Base-by-base conservation (phyloP, 2,113 vertebrate species). In the Hirundichthys speculiger region DNA sequence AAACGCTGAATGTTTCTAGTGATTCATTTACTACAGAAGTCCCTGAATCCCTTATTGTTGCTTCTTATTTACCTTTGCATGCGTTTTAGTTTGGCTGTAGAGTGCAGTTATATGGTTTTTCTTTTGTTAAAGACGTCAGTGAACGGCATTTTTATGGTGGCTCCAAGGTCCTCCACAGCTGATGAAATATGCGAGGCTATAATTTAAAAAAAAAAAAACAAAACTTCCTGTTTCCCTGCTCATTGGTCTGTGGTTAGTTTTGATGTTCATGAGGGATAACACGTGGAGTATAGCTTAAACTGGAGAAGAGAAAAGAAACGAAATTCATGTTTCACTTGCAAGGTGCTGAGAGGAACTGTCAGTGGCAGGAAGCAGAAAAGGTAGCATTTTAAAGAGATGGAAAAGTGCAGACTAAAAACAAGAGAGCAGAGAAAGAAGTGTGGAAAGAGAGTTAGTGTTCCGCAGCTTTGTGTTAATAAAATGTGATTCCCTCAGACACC, bases 291-390 rank as follows among this genome's bases (percentile, higher is more conserved):
- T 27, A 8, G 27, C 27, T 27, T 8, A 15, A 73, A 27, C 34
- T 22, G 0, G 59, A 18, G 47, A 9, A 6, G 13, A 69, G 30
- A 50, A 57, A 73, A 62, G 10, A 67, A 22, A 41, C 1, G 19
- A 56, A 38, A 27, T 27, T 1, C 57, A 50, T 56, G 19, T 66
- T 74, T 52, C 55, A 27, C 75, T 66, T 53, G 19, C 34, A 5
- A 51, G 74, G 77, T 59, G 73, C 64, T 57, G 70, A 78, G 52
- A 70, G 69, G 61, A 80, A 8, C 53, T 66, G 63, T 69, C 68
- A 72, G 46, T 58, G 47, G 47, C 39, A 58, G 27, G 25, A 74
- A 48, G 30, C 47, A 64, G 24, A 0, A 22, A 42, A 15, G 5
- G 14, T 20, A 42, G 12, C 19, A 27, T 10, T 48, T 20, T 18